Evolutionary conservation across 2,113 vertebrate genomes (phyloP), one percentile per base, ranked within the genome.

Genomic region (Atractosteus spatula): DNA sequence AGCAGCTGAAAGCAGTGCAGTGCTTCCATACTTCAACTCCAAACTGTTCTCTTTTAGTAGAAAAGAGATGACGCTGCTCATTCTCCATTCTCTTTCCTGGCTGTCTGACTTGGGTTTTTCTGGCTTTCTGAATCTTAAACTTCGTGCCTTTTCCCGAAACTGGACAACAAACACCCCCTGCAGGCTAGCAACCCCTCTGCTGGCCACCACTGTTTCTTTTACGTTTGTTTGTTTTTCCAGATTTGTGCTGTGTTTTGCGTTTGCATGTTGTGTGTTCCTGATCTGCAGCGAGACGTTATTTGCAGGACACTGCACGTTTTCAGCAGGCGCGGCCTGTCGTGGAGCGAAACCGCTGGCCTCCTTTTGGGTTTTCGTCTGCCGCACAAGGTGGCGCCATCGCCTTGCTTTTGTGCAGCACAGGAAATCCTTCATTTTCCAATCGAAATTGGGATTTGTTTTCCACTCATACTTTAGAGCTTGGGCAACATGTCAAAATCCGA

Each of bases 51-150:
- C 56, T 78, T 2, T 61, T 11, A 65, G 66, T 12, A 29, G 54
- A 8, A 62, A 68, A 51, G 47, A 74, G 59, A 64, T 75, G 65
- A n/a, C 63, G 42, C 55, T 14, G 17, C 54, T 68, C 79, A 70
- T 89, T 89, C 86, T 89, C 8, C 51, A 44, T 66, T 64, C 68
- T 79, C 70, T 79, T 84, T 84, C 82, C 81, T 84, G 93, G 94
- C 94, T 94, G 94, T 96, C 96, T 98, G 96, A 96, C 95, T 95
- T 94, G 93, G 93, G 92, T 91, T 92, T 95, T 93, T 94, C 92
- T 94, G 92, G 92, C 91, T 96, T 94, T 94, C 90, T 95, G 90
- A 64, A 83, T 89, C 81, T 92, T 86, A 90, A 86, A 92, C 88
- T 87, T 92, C 85, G 78, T 78, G 80, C 77, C 75, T 75, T 61